A percentile compares a stretch with the other conserved stretches of the same genome.
These are phyloP conservation scores for Streptopelia turtur DNA, from an alignment of 2,797 vertebrate genomes.

Conservation along the genomic window DNA sequence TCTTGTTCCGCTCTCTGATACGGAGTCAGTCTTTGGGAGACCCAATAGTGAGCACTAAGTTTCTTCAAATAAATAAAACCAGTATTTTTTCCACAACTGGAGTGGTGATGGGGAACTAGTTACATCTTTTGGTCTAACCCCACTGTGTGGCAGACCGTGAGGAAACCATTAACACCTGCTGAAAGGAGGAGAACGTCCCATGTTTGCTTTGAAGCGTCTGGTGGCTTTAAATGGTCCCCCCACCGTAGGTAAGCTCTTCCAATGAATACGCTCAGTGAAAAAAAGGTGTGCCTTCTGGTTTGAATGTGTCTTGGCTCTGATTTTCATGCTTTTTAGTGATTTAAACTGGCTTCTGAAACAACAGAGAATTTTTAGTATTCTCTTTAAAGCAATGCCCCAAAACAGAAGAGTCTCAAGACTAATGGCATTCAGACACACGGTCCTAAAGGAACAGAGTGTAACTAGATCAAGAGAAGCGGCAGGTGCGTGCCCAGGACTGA, in stretches of 20 bases:
- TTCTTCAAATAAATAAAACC: neutral
- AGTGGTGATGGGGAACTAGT: neutral
- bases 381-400: neutral
- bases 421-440: neutral
- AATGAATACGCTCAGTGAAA: neutral
- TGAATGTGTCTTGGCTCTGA: neutral
- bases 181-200: neutral
- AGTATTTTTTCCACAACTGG: neutral
- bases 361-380: neutral
- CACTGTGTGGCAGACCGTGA: neutral
- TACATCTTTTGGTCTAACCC: neutral
- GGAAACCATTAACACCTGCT: neutral
- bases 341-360: neutral
- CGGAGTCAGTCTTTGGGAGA: neutral
- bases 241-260: neutral
- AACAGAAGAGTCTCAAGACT: neutral
- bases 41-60: neutral
- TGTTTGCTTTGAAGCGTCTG: neutral
- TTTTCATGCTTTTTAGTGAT: neutral
- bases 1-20: neutral
- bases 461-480: neutral
- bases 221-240: neutral
- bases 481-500: neutral
- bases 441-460: neutral
- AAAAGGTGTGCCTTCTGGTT: neutral